These are phyloP conservation scores for Linyphia triangularis DNA, from an alignment of 2,888 invertebrate species.

Conservation along the genomic window DNA sequence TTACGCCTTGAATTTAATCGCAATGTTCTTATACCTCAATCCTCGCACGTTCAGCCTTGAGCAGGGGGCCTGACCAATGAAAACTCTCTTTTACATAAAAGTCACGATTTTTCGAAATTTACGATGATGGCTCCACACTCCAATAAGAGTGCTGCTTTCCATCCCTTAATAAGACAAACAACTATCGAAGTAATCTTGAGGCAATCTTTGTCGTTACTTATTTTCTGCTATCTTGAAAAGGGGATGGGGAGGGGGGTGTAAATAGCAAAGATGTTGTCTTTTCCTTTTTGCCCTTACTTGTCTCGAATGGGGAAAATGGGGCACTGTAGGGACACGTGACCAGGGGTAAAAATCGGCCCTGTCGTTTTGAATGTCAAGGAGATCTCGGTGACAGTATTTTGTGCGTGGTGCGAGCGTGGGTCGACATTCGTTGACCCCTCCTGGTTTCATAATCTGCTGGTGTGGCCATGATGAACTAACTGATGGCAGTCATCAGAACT, in stretches of 20 bases:
- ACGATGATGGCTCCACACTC: conserved; percentile 5
- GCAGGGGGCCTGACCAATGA: conserved; percentile 34
- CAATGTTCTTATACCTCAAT: background rate
- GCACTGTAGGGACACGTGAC: background rate
- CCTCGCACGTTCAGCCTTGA: conserved; percentile 1
- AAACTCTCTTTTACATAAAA: conserved; percentile 26
- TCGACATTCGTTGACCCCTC: background rate
- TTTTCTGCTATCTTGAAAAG: background rate
- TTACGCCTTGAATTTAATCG: no score
- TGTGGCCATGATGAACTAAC: conserved; percentile 23
- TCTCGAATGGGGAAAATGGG: background rate
- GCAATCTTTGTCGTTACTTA: background rate
- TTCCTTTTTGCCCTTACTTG: background rate
- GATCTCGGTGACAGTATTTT: conserved; percentile 32
- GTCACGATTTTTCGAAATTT: conserved; percentile 53
- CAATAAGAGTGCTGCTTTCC: conserved; percentile 47
- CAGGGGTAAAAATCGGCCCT: background rate
- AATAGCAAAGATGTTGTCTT: background rate
- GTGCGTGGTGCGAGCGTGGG: conserved; percentile 7
- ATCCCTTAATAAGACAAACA: conserved; percentile 14
- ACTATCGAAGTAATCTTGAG: background rate
- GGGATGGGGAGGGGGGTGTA: background rate
- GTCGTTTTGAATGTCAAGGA: conserved; percentile 8
- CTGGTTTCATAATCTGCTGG: background rate
- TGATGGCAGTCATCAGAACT: conserved; percentile 52